Base-by-base conservation (phyloP, 2,113 vertebrate species). In the Corydoras maculifer region DNA sequence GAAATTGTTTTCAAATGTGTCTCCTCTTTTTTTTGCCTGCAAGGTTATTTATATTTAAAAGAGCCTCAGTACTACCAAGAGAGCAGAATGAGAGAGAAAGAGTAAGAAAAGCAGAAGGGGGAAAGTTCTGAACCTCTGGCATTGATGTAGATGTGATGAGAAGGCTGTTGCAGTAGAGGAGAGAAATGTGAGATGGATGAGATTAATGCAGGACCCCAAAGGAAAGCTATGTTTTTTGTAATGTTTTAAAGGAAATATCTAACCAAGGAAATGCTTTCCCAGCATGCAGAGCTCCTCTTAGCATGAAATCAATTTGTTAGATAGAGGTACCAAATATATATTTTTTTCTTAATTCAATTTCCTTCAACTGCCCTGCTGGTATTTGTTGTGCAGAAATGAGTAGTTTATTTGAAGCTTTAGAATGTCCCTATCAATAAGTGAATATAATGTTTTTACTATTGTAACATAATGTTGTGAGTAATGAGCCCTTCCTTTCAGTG, bases 211-310 rank as follows among this genome's bases (percentile, higher is more conserved):
- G 13, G 30, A 53, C 18, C 53, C 30, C 65, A 57, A 75, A 67
- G 62, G 13, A 72, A 64, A 81, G 82, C 84, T 84, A 73, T 79
- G 76, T 65, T 78, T 71, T 85, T 81, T 84, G 77, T 83, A 82
- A 74, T 78, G 78, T 64, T 58, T 79, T 83, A 81, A 84, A 82
- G 73, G 72, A 82, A 68, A 62, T 78, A 77, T 82, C 76, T 78
- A 71, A 63, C 25, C 72, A 74, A 77, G 75, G 70, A 85, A 83
- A 83, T 61, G 83, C 79, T 83, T 82, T 81, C 63, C 8, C 62
- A 72, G 65, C 78, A 60, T 53, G 43, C 14, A 3, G 5, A 18
- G 29, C 50, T 67, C 11, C 9, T 68, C n/a, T 11, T 31, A 31
- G 11, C 35, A 61, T 32, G 7, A 8, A 35, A 48, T 43, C 9